phyloP scores from a whole-genome alignment of 2,797 vertebrate genomes.

The Enteromius anoplus region DNA sequence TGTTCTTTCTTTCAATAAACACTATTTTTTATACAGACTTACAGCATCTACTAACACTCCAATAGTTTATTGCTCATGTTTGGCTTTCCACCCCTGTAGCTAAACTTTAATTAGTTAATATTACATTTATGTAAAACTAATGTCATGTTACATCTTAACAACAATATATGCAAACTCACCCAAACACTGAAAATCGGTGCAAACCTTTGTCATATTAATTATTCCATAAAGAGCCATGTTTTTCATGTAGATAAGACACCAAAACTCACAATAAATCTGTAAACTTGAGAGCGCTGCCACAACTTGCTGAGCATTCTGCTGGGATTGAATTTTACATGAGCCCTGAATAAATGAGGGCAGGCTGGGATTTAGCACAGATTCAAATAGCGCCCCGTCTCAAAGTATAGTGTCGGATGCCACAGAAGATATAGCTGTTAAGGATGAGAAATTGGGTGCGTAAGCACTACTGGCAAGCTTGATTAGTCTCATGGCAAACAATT shows the following conservation, averaged over 20 bases:
- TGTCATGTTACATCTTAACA: not conserved
- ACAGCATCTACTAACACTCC: not conserved
- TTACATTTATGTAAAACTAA: not conserved
- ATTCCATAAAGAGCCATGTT: slow-evolving; percentile 67
- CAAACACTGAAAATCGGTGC: slow-evolving; percentile 61
- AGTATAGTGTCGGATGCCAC: slow-evolving; percentile 64
- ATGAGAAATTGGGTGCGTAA: slow-evolving; percentile 69
- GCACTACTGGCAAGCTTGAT: slow-evolving; percentile 68
- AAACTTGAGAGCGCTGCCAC: slow-evolving; percentile 72
- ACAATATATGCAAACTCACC: not conserved
- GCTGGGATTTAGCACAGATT: slow-evolving; percentile 61
- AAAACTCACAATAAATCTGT: slow-evolving; percentile 75
- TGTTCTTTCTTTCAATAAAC: no score
- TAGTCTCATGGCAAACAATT: slow-evolving; percentile 77
- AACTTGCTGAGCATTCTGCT: slow-evolving; percentile 74
- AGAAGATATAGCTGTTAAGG: slow-evolving; percentile 67
- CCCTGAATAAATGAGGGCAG: slow-evolving; percentile 69
- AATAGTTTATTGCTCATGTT: not conserved
- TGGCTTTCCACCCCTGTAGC: not conserved
- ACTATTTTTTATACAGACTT: not conserved
- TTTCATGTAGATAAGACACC: slow-evolving; percentile 73
- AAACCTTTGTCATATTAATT: slow-evolving; percentile 73
- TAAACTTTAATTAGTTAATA: not conserved
- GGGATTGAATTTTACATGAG: slow-evolving; percentile 74
- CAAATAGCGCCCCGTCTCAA: slow-evolving; percentile 38